Evolutionary conservation across 1,140 invertebrate genomes (phyloP).

Genomic region (Trichoplusia ni): DNA sequence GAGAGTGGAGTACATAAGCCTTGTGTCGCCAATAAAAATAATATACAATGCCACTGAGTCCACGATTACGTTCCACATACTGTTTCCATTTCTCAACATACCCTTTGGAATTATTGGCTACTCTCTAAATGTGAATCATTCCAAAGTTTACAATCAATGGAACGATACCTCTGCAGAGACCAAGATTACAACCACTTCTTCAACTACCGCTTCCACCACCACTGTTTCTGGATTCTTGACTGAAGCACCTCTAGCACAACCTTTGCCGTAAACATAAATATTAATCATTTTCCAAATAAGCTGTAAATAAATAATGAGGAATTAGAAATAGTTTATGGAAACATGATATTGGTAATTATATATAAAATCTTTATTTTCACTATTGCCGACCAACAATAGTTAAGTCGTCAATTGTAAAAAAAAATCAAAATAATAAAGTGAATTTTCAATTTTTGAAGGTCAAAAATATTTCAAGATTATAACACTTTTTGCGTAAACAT

Average conservation of each 20-base stretch:
- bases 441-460: slow-evolving; percentile 63
- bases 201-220: too few relatives aligned
- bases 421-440: slow-evolving; percentile 63
- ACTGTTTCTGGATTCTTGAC: too few relatives aligned
- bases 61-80: slow-evolving; percentile 39
- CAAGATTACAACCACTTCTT: too few relatives aligned
- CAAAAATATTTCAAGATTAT: slow-evolving; percentile 51
- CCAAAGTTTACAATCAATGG: too few relatives aligned
- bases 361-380: slow-evolving; percentile 65
- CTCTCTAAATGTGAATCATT: slow-evolving; percentile 18
- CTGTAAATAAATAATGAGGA: too few relatives aligned
- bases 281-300: too few relatives aligned
- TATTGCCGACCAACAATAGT: slow-evolving; percentile 74
- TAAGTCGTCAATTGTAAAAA: slow-evolving; percentile 72
- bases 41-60: slow-evolving; percentile 26
- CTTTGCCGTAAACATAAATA: too few relatives aligned
- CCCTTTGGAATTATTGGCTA: slow-evolving; percentile 46
- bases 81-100: slow-evolving; percentile 46
- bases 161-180: too few relatives aligned
- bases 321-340: background rate
- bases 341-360: slow-evolving; percentile 17
- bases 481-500: slow-evolving; percentile 43
- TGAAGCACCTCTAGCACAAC: too few relatives aligned
- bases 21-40: slow-evolving; percentile 36
- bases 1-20: slow-evolving; percentile 41